A percentile compares a stretch with the other conserved stretches of the same genome.
Conservation (phyloP, 1,140 invertebrate genomes). For the Rhopalosiphum maidis region DNA sequence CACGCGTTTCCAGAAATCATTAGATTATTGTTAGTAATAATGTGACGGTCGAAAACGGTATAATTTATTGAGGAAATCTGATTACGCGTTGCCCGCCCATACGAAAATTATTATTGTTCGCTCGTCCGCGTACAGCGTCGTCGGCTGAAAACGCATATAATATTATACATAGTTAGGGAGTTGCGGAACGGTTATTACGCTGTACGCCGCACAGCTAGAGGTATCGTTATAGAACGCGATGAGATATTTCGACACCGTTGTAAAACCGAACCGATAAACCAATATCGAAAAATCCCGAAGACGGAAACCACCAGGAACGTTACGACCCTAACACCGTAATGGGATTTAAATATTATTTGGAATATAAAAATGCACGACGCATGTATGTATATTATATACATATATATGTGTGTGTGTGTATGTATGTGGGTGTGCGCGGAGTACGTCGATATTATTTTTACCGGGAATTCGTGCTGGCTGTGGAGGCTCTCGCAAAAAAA, state of each 20-base stretch:
- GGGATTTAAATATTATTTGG: constrained; percentile 18
- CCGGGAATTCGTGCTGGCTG: background rate
- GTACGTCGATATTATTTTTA: background rate
- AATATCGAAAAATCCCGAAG: constrained; percentile 4
- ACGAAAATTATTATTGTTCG: background rate
- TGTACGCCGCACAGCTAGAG: background rate
- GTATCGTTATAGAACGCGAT: background rate
- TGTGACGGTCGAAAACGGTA: background rate
- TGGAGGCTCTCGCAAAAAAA: background rate
- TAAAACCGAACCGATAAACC: background rate
- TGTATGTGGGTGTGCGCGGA: background rate
- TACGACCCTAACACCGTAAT: background rate
- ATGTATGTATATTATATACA: too few species aligned
- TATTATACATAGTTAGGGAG: background rate
- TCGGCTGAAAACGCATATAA: background rate
- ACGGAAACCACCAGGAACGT: background rate
- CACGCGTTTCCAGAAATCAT: too few species aligned
- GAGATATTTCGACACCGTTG: background rate
- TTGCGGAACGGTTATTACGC: background rate
- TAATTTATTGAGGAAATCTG: background rate
- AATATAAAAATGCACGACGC: background rate
- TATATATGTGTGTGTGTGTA: background rate
- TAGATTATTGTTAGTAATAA: background rate
- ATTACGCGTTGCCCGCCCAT: background rate
- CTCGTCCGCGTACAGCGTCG: background rate